Evolutionary conservation across 2,113 vertebrate species (phyloP).

Genomic region (Apteryx owenii): DNA sequence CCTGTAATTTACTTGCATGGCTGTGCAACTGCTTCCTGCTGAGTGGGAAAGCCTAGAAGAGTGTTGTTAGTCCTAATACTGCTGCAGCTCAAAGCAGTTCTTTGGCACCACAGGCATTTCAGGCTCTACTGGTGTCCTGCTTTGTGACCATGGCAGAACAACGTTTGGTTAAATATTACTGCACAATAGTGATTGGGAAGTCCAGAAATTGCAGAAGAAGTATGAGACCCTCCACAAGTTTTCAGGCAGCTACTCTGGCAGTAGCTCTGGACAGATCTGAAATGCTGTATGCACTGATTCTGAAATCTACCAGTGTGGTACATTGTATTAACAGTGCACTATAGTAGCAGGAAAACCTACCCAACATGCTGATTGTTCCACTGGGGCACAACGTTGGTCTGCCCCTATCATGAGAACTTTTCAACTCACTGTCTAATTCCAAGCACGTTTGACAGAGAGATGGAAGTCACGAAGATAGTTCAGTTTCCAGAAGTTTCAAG

Average conservation of each 20-base stretch:
- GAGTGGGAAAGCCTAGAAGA: conserved; percentile 16
- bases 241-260: neutral
- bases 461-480: neutral
- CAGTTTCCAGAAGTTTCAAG: neutral
- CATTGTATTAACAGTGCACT: neutral
- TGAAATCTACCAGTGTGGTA: neutral
- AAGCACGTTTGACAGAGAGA: neutral
- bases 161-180: conserved; percentile 16
- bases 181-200: neutral
- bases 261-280: neutral
- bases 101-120: neutral
- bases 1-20: conserved; percentile 43
- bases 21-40: neutral
- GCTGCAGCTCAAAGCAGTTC: neutral
- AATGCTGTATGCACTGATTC: neutral
- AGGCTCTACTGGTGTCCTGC: neutral
- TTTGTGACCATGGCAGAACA: neutral
- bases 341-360: neutral
- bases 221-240: neutral
- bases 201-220: conserved; percentile 4
- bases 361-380: neutral
- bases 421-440: neutral
- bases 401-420: neutral
- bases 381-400: neutral
- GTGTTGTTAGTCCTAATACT: neutral